phyloP scores from a whole-genome alignment of 2,113 vertebrate species.

The Aegypius monachus region DNA sequence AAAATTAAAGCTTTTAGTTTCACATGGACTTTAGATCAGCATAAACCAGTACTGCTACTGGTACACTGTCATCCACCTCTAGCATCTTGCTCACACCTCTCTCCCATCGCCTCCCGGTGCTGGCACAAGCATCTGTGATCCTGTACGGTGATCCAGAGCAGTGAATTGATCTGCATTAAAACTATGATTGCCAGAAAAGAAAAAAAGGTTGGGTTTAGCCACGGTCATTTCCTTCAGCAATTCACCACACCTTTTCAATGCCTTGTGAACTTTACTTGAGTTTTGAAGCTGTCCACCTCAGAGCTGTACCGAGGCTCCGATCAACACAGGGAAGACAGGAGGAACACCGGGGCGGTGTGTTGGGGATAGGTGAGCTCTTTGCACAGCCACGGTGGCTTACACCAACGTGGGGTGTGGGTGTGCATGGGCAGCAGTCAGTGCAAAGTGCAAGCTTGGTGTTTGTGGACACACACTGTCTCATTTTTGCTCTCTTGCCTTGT shows the following conservation, averaged over 20 bases:
- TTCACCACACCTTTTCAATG: background rate
- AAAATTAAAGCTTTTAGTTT: background rate
- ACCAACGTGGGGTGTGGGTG: background rate
- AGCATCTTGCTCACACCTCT: background rate
- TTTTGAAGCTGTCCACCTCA: background rate
- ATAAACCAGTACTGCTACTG: background rate
- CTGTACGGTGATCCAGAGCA: background rate
- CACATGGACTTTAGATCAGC: background rate
- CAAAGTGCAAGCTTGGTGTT: background rate
- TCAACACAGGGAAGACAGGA: background rate
- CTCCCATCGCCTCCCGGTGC: background rate
- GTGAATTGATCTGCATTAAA: background rate
- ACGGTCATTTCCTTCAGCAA: background rate
- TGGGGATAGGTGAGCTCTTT: background rate
- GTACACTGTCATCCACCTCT: background rate
- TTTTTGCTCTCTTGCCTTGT: background rate
- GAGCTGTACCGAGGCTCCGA: background rate
- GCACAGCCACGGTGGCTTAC: background rate
- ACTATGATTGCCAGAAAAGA: background rate
- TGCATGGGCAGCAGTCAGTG: background rate
- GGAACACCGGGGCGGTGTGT: rapidly evolving
- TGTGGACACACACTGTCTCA: background rate
- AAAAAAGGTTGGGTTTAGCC: background rate
- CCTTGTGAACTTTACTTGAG: background rate
- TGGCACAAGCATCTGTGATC: background rate